Evolutionary conservation across 2,888 invertebrate species (phyloP).

Genomic region (Cistogaster globosa): DNA sequence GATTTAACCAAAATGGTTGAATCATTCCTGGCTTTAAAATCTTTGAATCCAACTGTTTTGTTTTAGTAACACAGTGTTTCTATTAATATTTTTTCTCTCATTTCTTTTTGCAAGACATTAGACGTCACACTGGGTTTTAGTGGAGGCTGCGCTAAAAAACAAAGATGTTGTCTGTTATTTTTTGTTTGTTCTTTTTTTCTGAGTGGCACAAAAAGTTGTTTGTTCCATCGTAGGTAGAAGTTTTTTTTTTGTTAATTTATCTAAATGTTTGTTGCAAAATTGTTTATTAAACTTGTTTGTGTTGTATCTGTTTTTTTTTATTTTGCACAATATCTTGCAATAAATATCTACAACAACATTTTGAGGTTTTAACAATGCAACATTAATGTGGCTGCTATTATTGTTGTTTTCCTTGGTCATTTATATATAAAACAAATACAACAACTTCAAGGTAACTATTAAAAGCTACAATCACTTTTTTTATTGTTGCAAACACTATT

Average conservation of each 20-base stretch:
- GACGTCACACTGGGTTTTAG: constrained; percentile 47
- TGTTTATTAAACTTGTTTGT: constrained; percentile 43
- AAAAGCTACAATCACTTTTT: constrained; percentile 67
- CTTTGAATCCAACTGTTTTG: not conserved
- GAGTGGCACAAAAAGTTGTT: not conserved
- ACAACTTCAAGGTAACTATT: constrained; percentile 65
- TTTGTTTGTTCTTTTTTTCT: constrained; percentile 21
- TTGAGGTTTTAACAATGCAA: constrained; percentile 64
- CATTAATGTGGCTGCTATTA: constrained; percentile 46
- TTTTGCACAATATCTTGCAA: constrained; percentile 62
- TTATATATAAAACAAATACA: constrained; percentile 24
- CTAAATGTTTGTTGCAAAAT: constrained; percentile 62
- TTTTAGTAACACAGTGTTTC: not conserved
- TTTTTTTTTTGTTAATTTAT: constrained; percentile 16
- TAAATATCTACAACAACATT: constrained; percentile 65
- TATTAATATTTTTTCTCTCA: not conserved
- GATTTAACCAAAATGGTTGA: not conserved
- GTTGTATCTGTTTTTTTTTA: constrained; percentile 15
- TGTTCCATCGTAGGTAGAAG: constrained; percentile 55
- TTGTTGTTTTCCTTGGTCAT: constrained; percentile 30
- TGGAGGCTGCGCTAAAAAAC: constrained; percentile 19
- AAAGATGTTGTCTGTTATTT: constrained; percentile 28
- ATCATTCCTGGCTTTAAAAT: not conserved
- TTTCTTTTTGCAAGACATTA: not conserved
- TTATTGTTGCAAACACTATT: constrained; percentile 50